Base-by-base conservation (phyloP, 1,140 invertebrate species). In the Caenorhabditis brenneri region DNA sequence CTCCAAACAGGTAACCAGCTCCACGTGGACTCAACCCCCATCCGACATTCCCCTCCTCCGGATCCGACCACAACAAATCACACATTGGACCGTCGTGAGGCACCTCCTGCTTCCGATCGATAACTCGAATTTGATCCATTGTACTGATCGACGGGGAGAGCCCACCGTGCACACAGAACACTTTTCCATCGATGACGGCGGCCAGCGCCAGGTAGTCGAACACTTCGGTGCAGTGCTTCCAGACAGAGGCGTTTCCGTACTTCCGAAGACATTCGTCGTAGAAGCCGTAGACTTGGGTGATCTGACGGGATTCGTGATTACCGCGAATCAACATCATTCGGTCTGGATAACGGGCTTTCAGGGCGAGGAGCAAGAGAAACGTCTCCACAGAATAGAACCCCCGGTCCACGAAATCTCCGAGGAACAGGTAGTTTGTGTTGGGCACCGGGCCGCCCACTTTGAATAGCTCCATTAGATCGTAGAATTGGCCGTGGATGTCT, bases 41-140 rank as follows among this genome's bases (percentile, higher is more conserved):
- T 6, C 94, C 94, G 74, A 84, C 69, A 39, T 85, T 91, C 22
- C 46, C 31, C 94, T 95, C 96, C 94, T 99, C 98, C 60, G 98
- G 97, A 93, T 99, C 98, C 87, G 96, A 98, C 98, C 98, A 99
- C 15, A 99, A 92, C 58, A 99, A 92, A 92, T 99, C 98, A 92
- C 98, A 99, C 97, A 99, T 99, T 22, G 98, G 97, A 15, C 98
- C 98, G 92, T 99, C 98, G 88, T 99, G 97, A 33, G 98, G 98
- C 1, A 93, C 96, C 92, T 98, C 96, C 92, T 99, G 97, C 92
- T 99, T 99, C 87, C 97, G 94, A 92, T 99, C 97, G 91, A 99
- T 99, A 24, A 95, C 96, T 88, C 97, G 93, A 89, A 99, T 99
- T 92, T 99, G 97, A 92, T 99, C 98, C 78, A 99, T 93, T 6